Evolutionary conservation across 1,140 invertebrate species (phyloP), one percentile per base, ranked within the genome.

Genomic region (Drosophila lacteicornis): DNA sequence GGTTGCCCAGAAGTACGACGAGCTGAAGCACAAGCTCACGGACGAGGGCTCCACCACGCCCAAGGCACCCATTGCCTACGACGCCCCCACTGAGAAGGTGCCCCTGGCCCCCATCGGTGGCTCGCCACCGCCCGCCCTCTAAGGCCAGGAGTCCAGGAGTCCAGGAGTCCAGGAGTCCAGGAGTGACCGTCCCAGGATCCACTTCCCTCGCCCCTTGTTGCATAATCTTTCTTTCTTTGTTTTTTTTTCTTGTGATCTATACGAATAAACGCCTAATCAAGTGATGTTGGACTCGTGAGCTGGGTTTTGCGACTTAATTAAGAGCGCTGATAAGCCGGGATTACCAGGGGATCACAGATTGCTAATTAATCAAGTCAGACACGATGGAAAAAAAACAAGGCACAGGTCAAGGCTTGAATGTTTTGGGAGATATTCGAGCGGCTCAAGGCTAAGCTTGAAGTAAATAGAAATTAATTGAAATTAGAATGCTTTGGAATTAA

Each of bases 1-100:
- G 5, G 84, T 92, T 13, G 79, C 76, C 25, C 69, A 91, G n/a
- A 91, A 91, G 27, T 92, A 86, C 25, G 84, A 91, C 11, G 84
- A 91, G 19, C 19, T 92, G 8, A 92, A 92, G 82, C 91, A 92
- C 49, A 86, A 82, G 36, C 65, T 92, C 4, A 91, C 66, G 22
- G 91, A 92, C 9, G 91, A 92, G 15, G 42, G 42, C 7, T 45
- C 80, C 47, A 61, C 82, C 3, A 50, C 87, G 49, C 17, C 71
- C 2, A 50, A 51, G 3, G 4, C 56, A 0, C 22, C 60, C 0
- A 46, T 75, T 22, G 42, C 58, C 19, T 75, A 63, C 15, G 79
- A 80, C 59, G 80, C 50, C 0, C 86, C 91, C 38, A 92, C 91
- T 2, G 91, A 92, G 59, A 82, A 82, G 49, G 86, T 92, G 8